Percentiles rank a stretch among this genome's conserved stretches.
phyloP scores from a whole-genome alignment of 1,140 invertebrate genomes.

The Drosophila trapezifrons region DNA sequence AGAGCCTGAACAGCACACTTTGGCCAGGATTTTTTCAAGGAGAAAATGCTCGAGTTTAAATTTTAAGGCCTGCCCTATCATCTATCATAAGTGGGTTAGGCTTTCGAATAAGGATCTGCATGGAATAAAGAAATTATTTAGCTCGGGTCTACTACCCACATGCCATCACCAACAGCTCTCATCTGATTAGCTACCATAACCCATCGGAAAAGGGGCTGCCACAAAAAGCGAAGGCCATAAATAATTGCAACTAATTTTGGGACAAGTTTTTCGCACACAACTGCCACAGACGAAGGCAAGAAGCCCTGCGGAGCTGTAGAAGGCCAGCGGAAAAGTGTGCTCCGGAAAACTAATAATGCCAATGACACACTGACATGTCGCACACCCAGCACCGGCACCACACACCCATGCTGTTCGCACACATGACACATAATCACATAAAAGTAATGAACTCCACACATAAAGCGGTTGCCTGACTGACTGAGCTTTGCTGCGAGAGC shows the following conservation, averaged over 20 bases:
- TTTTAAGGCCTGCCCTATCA: conserved; percentile 12
- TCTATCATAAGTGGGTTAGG: conserved; percentile 9
- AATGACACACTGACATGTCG: conserved; percentile 61
- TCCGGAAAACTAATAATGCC: conserved; percentile 68
- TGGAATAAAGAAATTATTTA: conserved; percentile 36
- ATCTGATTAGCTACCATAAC: conserved; percentile 44
- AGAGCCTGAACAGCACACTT: not conserved
- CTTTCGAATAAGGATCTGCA: conserved; percentile 25
- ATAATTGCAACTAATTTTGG: conserved; percentile 75
- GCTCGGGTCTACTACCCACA: conserved; percentile 19
- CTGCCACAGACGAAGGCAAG: conserved; percentile 11
- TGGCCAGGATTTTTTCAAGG: conserved; percentile 4
- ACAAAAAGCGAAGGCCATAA: conserved; percentile 59
- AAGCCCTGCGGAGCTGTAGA: not conserved
- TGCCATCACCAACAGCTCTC: conserved; percentile 32
- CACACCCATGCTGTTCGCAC: conserved; percentile 20
- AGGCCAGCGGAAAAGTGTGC: conserved; percentile 24
- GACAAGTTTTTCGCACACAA: conserved; percentile 42
- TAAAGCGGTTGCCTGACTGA: conserved; percentile 66
- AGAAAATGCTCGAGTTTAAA: not conserved
- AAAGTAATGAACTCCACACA: conserved; percentile 77
- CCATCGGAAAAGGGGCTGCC: conserved; percentile 2
- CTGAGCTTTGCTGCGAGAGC: conserved; percentile 26
- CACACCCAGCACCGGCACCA: conserved; percentile 4
- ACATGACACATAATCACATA: conserved; percentile 79